Evolutionary conservation across 2,113 vertebrate species (phyloP).

Genomic region (Candoia aspera): DNA sequence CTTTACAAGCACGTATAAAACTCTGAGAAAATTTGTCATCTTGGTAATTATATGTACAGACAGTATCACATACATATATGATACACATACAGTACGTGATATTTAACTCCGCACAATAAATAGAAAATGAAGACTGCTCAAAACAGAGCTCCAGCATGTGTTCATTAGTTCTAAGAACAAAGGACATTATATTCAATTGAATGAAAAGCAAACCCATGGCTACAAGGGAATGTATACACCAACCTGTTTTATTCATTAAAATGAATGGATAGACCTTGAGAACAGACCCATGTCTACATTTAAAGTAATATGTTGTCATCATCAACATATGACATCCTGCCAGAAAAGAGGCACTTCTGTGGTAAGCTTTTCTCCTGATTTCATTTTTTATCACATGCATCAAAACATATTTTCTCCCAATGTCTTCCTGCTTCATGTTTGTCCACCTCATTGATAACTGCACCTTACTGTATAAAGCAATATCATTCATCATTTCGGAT

Average conservation of each 20-base stretch:
- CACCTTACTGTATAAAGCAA: not conserved
- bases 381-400: not conserved
- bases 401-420: not conserved
- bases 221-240: not conserved
- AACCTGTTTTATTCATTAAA: not conserved
- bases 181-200: not conserved
- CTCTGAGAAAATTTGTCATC: not conserved
- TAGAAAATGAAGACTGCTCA: not conserved
- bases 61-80: not conserved
- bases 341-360: not conserved
- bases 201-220: not conserved
- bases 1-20: not conserved
- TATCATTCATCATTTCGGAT: no score
- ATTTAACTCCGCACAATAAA: not conserved
- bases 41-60: not conserved
- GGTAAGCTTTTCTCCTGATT: not conserved
- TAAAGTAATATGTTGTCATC: not conserved
- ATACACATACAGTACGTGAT: not conserved
- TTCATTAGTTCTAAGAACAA: not conserved
- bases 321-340: not conserved
- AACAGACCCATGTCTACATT: not conserved
- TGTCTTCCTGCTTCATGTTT: not conserved
- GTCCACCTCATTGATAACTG: not conserved
- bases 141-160: not conserved
- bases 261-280: not conserved